Evolutionary conservation across 92 coral and sea anemone genomes (phyloP).

Genomic region (Umimayanthus kanabou): DNA sequence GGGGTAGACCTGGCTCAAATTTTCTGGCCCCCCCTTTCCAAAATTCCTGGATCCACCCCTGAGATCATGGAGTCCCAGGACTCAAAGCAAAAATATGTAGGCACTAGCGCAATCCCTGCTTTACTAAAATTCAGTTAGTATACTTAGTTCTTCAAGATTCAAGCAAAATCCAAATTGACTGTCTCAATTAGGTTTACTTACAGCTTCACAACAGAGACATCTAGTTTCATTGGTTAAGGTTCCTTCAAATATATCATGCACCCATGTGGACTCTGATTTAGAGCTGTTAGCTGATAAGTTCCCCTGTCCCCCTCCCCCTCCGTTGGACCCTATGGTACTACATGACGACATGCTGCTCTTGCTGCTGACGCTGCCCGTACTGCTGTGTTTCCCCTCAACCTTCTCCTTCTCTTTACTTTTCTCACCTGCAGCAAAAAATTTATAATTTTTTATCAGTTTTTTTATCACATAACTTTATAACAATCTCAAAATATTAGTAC

Average conservation of each 20-base stretch:
- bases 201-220: conserved; percentile 98
- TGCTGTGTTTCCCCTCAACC: conserved; percentile 86
- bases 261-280: conserved; percentile 90
- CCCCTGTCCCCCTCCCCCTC: conserved; percentile 36
- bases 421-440: conserved; percentile 10
- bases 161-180: not conserved
- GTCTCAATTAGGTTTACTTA: conserved; percentile 40
- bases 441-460: too few species aligned
- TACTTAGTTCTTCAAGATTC: not conserved
- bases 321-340: conserved; percentile 74
- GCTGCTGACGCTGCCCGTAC: conserved; percentile 97
- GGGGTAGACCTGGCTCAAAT: too few species aligned
- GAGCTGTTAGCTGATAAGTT: conserved; percentile 21
- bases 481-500: too few species aligned
- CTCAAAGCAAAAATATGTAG: too few species aligned
- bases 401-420: conserved; percentile 65
- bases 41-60: too few species aligned
- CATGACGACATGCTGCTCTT: conserved; percentile 82
- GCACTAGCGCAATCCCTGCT: too few species aligned
- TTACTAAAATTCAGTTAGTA: too few species aligned
- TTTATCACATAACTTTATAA: not conserved
- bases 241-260: conserved; percentile 99
- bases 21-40: too few species aligned
- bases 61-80: too few species aligned
- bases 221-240: conserved; percentile 97